Conservation (phyloP, 2,888 invertebrate genomes). For the Heteromyza rotundicornis region DNA sequence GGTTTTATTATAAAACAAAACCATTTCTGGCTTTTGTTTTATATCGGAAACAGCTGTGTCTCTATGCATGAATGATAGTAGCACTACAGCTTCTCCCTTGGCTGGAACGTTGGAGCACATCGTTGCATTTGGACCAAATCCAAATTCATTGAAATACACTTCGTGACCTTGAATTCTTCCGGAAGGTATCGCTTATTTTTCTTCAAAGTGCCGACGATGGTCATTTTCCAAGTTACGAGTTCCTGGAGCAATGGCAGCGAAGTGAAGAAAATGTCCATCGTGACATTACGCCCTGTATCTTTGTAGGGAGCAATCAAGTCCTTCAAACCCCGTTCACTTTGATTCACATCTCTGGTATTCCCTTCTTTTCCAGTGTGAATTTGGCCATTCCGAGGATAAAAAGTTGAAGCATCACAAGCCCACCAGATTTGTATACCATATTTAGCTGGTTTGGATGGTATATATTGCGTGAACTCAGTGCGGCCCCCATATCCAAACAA, state of each 20-base stretch:
- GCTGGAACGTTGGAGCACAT: conserved; percentile 27
- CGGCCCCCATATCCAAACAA: not conserved
- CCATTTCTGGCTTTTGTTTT: conserved; percentile 31
- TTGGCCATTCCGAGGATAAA: conserved; percentile 28
- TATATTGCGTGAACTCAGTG: conserved; percentile 7
- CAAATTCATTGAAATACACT: conserved; percentile 23
- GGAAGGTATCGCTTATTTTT: conserved; percentile 25
- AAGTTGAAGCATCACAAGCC: conserved; percentile 25
- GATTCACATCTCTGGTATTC: conserved; percentile 22
- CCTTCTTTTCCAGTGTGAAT: conserved; percentile 27
- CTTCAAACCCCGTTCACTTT: conserved; percentile 31
- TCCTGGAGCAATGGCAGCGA: not conserved
- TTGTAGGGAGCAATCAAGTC: conserved; percentile 25
- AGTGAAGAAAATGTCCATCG: conserved; percentile 28
- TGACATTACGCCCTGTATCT: conserved; percentile 23
- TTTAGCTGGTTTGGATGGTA: conserved; percentile 12
- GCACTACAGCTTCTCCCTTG: conserved; percentile 25
- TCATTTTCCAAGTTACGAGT: conserved; percentile 21
- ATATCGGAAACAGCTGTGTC: conserved; percentile 23
- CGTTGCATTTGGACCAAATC: conserved; percentile 26
- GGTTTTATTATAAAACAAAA: conserved; percentile 27
- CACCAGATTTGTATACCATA: conserved; percentile 16
- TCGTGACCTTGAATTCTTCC: conserved; percentile 22
- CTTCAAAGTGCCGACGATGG: conserved; percentile 27
- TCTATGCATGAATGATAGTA: conserved; percentile 28